phyloP scores from a whole-genome alignment of 64 coral and sea anemone species.

The Stichodactyla mertensii region DNA sequence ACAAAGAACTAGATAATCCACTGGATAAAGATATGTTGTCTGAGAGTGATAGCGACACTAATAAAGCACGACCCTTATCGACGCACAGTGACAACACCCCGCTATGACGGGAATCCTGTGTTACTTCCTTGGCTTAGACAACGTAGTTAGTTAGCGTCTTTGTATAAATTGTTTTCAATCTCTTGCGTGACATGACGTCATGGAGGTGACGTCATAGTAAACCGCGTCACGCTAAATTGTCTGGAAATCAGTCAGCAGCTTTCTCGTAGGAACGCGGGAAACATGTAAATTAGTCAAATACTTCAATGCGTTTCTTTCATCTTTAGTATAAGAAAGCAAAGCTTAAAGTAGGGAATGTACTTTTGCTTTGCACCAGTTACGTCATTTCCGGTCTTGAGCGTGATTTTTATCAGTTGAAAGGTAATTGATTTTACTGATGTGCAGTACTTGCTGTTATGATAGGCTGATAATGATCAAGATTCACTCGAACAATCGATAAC shows the following conservation, averaged over 20 bases:
- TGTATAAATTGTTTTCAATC: conserved; percentile 2
- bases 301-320: not conserved
- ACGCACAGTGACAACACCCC: not conserved
- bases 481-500: not conserved
- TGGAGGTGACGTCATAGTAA: not conserved
- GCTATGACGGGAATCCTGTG: conserved; percentile 13
- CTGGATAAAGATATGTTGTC: not conserved
- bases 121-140: not conserved
- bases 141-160: not conserved
- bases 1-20: not conserved
- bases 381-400: not conserved
- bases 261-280: not conserved
- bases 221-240: not conserved
- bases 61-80: conserved; percentile 3
- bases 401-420: not conserved
- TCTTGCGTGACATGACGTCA: not conserved
- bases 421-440: too few relatives aligned
- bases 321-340: not conserved
- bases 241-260: not conserved
- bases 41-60: not conserved
- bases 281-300: not conserved
- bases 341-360: not conserved
- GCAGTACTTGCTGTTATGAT: too few relatives aligned
- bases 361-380: not conserved
- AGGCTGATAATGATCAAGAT: too few relatives aligned